A percentile compares a stretch with the other conserved stretches of the same genome.
These are phyloP conservation scores for Mesoligia furuncula DNA, from an alignment of 2,888 invertebrate species.

Conservation along the genomic window DNA sequence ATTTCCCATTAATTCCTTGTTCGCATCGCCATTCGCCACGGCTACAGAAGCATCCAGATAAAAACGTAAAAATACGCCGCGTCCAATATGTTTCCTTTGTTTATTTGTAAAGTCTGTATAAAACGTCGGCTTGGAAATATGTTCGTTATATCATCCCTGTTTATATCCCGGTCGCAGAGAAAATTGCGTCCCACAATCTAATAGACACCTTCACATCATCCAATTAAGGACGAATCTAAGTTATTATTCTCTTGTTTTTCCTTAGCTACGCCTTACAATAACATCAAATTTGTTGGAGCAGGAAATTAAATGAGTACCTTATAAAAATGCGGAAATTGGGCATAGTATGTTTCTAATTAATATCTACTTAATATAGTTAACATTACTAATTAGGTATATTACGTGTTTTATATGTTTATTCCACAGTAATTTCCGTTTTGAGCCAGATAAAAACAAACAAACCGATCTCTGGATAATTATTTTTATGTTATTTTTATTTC, in stretches of 20 bases:
- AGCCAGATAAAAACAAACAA: constrained; percentile 6
- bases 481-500: constrained; percentile 53
- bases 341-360: background rate
- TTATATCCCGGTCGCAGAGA: constrained; percentile 72
- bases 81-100: constrained; percentile 61
- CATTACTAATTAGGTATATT: background rate
- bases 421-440: background rate
- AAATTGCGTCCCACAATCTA: constrained; percentile 77
- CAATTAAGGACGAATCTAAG: constrained; percentile 77
- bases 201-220: constrained; percentile 75
- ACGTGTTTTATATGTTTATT: background rate
- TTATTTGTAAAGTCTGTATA: constrained; percentile 66
- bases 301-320: constrained; percentile 24
- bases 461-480: background rate
- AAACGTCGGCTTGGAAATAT: constrained; percentile 67
- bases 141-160: constrained; percentile 65
- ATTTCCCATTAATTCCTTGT: constrained; percentile 18
- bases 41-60: constrained; percentile 18
- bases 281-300: background rate
- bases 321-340: background rate
- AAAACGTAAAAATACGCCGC: constrained; percentile 44
- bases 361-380: background rate
- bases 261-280: constrained; percentile 43
- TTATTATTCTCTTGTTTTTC: constrained; percentile 70
- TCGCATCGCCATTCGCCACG: constrained; percentile 4